These are phyloP conservation scores for Phalacrocorax brasilianus DNA, from an alignment of 2,113 vertebrate species.

Conservation along the genomic window DNA sequence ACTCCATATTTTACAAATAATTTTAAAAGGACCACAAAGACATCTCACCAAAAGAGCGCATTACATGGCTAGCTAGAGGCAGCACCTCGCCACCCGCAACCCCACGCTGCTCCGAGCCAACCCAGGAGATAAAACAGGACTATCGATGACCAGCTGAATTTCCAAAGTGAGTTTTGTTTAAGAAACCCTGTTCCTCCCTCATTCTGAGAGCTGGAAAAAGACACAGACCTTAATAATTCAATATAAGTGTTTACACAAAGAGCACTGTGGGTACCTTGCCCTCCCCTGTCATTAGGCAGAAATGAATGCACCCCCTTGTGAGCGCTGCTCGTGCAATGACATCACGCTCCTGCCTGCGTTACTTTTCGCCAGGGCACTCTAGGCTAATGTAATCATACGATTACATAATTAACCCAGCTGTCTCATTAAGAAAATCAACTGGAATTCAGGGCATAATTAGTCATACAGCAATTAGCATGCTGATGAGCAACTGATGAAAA, in stretches of 20 bases:
- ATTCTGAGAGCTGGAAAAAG: background rate
- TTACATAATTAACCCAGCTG: constrained; percentile 95
- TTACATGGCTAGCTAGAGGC: background rate
- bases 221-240: background rate
- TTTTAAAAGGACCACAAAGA: background rate
- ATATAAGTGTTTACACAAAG: background rate
- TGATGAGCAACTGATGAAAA: constrained; percentile 84
- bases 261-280: background rate
- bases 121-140: rapidly evolving
- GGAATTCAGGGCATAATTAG: constrained; percentile 92
- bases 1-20: background rate
- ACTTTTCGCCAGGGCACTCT: constrained; percentile 77
- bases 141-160: rapidly evolving
- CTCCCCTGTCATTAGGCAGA: background rate
- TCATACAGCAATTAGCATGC: constrained; percentile 89
- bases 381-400: constrained; percentile 89
- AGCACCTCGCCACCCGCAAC: background rate
- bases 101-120: background rate
- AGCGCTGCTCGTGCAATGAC: constrained; percentile 36
- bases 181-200: background rate
- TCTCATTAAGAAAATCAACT: constrained; percentile 93
- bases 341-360: constrained; percentile 62
- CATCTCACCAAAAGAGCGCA: rapidly evolving
- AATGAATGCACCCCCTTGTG: constrained; percentile 40
- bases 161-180: background rate